Conservation (phyloP, 2,113 vertebrate species). For the Centropus bengalensis region DNA sequence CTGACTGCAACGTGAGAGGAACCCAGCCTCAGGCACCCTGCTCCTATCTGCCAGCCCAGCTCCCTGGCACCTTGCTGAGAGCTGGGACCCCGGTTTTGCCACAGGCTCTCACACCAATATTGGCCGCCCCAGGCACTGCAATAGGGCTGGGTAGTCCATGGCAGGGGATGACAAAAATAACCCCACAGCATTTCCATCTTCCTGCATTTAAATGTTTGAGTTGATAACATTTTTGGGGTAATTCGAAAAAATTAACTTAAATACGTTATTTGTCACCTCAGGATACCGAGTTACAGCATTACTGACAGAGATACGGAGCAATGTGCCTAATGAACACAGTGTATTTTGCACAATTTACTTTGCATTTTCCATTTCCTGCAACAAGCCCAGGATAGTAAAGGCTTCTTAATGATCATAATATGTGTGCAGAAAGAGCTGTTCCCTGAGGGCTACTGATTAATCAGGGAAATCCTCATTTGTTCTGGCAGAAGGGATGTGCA, state of each 20-base stretch:
- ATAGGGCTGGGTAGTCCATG: background rate
- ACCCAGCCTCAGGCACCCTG: background rate
- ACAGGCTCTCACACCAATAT: background rate
- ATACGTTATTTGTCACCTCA: constrained; percentile 18
- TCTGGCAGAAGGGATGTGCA: constrained; percentile 41
- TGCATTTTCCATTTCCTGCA: constrained; percentile 25
- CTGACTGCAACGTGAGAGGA: background rate
- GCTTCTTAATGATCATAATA: constrained; percentile 52
- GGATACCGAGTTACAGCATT: background rate
- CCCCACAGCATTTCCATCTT: background rate
- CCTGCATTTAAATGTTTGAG: background rate
- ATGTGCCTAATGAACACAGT: background rate
- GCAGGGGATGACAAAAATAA: background rate
- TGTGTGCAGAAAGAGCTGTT: constrained; percentile 36
- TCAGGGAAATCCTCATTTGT: constrained; percentile 54
- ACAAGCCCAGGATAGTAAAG: background rate
- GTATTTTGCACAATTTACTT: constrained; percentile 28
- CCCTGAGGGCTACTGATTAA: constrained; percentile 50
- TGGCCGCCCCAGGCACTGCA: background rate
- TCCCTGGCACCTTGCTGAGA: background rate
- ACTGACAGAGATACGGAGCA: constrained; percentile 16
- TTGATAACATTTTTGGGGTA: constrained; percentile 1
- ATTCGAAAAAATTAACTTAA: constrained; percentile 5
- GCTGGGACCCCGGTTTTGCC: background rate
- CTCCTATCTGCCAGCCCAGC: background rate